Evolutionary conservation across 2,888 invertebrate species (phyloP).

Genomic region (Apotomis turbidana): DNA sequence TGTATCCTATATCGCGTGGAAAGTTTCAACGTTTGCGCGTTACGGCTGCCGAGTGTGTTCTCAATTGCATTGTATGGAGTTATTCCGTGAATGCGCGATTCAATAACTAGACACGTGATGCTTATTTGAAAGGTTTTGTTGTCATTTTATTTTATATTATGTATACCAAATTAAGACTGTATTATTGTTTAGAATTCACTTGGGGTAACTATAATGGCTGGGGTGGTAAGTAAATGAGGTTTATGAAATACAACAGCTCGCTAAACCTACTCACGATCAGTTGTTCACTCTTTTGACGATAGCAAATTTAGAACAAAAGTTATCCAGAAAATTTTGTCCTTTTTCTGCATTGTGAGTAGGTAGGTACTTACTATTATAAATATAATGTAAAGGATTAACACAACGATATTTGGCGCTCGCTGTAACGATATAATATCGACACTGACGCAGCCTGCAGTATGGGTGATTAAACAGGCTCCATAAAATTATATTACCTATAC

Average conservation of each 20-base stretch:
- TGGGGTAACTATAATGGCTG: too few species aligned
- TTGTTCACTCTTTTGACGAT: too few species aligned
- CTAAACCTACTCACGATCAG: too few species aligned
- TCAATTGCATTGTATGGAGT: slow-evolving; percentile 25
- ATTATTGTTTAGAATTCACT: too few species aligned
- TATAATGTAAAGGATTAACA: slow-evolving; percentile 29
- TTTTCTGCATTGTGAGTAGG: background rate
- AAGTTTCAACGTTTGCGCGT: slow-evolving; percentile 36
- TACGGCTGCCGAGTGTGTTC: slow-evolving; percentile 31
- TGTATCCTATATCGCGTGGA: slow-evolving; percentile 44
- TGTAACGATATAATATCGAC: slow-evolving; percentile 44
- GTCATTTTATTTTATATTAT: too few species aligned
- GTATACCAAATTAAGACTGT: too few species aligned
- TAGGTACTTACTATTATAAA: background rate
- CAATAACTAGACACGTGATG: slow-evolving; percentile 28
- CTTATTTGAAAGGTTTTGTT: slow-evolving; percentile 6
- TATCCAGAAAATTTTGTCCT: background rate
- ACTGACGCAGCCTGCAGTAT: slow-evolving; percentile 31
- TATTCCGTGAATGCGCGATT: slow-evolving; percentile 17
- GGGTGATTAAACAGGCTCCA: slow-evolving; percentile 40
- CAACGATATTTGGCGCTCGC: slow-evolving; percentile 32
- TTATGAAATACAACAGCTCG: too few species aligned
- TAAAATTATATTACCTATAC: slow-evolving; percentile 37
- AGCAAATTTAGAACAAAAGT: too few species aligned
- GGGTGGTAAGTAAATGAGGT: too few species aligned